Evolutionary conservation across 2,113 vertebrate species (phyloP).

Genomic region (Urocolius indicus): DNA sequence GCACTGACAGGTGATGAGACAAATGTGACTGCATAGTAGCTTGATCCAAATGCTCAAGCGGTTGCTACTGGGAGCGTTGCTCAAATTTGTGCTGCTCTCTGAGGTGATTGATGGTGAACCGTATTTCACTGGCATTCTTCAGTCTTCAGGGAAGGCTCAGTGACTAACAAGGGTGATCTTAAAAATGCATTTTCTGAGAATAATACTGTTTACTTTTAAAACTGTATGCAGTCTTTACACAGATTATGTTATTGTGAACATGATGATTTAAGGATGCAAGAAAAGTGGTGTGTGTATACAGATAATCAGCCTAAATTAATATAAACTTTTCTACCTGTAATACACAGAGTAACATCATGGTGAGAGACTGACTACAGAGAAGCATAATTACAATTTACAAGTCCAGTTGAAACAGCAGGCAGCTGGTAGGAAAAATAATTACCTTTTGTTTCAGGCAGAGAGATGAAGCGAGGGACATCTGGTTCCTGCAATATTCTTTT

Average conservation of each 20-base stretch:
- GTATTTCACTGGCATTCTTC: neutral
- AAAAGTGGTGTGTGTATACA: neutral
- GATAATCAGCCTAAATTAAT: neutral
- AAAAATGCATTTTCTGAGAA: neutral
- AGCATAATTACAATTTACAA: neutral
- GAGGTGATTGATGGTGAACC: neutral
- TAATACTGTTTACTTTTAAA: neutral
- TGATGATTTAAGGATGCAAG: neutral
- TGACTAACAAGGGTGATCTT: rapidly evolving
- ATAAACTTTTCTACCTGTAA: neutral
- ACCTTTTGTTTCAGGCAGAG: neutral
- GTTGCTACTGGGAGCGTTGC: rapidly evolving
- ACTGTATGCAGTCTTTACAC: neutral
- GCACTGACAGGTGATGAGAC: neutral
- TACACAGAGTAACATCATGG: too few species aligned
- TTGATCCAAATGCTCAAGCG: neutral
- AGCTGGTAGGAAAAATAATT: neutral
- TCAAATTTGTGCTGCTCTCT: neutral
- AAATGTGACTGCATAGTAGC: neutral
- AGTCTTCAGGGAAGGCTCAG: neutral
- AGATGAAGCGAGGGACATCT: neutral
- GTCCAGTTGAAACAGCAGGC: neutral
- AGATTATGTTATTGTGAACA: neutral
- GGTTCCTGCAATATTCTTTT: rapidly evolving
- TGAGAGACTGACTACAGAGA: neutral